Evolutionary conservation across 2,797 vertebrate species (phyloP), one percentile per base, ranked within the genome.

Genomic region (Sebastes matsubarae): DNA sequence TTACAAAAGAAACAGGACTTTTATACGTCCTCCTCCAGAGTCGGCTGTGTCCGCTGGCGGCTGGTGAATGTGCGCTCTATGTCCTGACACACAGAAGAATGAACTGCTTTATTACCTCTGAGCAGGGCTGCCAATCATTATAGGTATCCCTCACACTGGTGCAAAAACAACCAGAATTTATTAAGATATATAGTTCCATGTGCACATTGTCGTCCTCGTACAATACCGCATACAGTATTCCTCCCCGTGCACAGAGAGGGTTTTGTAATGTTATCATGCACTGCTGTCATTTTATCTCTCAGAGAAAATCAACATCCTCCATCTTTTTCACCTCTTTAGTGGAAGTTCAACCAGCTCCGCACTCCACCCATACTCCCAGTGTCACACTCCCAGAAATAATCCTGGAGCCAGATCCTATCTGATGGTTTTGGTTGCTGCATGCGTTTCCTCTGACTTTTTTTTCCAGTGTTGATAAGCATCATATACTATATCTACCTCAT

Each of bases 1-100:
- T 93, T 89, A 94, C 94, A 94, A 95, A 93, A 94, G 93, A 95
- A 96, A 95, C 92, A 94, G 76, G 68, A 81, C 80, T 94, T 89
- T 93, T 89, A 85, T 88, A 61, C n/a, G 82, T 83, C 80, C 74
- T 87, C 75, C 65, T 84, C 79, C 64, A 54, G 80, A 88, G 78
- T 65, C 81, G 87, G 86, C 91, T 93, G 93, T 92, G 92, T 93
- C 87, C 34, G 57, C 90, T 96, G 95, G 94, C 94, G 69, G 72
- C 84, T 20, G 29, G 81, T 95, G 94, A 96, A 96, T 95, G 92
- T 79, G 69, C 16, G 77, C 93, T 93, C 93, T 95, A 93, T 95
- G 87, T 85, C 92, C 93, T 88, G 90, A 94, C 93, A 93, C 89
- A 92, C 91, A 91, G 87, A 89, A 93, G 92, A 94, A 96, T 92